phyloP scores from a whole-genome alignment of 2,113 vertebrate genomes.

The Morphnarchus princeps region DNA sequence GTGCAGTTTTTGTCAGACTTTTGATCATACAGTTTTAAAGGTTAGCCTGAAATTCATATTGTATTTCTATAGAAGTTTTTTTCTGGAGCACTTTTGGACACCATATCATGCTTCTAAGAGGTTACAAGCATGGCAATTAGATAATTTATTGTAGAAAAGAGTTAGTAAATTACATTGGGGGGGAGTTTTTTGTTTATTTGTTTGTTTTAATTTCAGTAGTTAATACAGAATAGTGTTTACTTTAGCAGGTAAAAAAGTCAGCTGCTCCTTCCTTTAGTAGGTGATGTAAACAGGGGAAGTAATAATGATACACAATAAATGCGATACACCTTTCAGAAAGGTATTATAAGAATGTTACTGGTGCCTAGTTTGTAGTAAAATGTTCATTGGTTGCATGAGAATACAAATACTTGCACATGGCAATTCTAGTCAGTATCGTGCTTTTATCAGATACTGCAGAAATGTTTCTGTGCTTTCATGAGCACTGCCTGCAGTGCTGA shows the following conservation, averaged over 20 bases:
- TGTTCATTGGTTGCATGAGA: neutral
- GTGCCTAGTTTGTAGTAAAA: neutral
- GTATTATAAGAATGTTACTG: neutral
- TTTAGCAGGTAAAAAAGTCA: neutral
- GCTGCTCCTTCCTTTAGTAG: neutral
- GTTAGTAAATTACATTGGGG: neutral
- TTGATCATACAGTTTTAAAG: neutral
- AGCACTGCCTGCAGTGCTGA: neutral
- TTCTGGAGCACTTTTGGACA: neutral
- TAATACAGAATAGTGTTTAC: neutral
- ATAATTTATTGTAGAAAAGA: neutral
- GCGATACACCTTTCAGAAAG: neutral
- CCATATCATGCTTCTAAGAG: neutral
- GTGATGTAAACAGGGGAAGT: neutral
- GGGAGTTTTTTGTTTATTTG: neutral
- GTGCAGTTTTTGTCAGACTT: neutral
- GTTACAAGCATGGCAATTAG: neutral
- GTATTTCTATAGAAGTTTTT: neutral
- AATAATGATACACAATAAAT: neutral
- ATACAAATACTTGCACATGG: neutral
- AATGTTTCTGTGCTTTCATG: neutral
- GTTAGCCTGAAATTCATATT: neutral
- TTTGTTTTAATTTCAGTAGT: neutral
- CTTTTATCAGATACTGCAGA: neutral
- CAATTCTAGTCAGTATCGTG: neutral